Evolutionary conservation across 2,113 vertebrate species (phyloP).

Genomic region (Struthidea cinerea): DNA sequence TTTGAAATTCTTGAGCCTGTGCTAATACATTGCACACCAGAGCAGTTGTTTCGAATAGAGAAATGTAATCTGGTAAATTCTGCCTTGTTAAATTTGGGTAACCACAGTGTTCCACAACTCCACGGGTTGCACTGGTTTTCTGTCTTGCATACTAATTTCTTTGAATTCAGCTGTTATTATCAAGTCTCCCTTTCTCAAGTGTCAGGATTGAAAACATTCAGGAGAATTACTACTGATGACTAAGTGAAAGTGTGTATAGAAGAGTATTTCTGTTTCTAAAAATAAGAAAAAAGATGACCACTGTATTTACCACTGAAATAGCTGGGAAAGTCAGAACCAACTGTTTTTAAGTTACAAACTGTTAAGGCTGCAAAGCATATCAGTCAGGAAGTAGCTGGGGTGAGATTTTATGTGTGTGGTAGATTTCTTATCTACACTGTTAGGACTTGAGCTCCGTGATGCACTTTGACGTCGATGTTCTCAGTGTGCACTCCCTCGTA

Average conservation of each 20-base stretch:
- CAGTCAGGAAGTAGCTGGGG: neutral
- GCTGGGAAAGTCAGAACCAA: neutral
- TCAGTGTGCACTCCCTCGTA: accelerated
- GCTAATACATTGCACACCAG: conserved; percentile 81
- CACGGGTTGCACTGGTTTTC: neutral
- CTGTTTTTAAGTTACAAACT: neutral
- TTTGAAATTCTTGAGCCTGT: conserved; percentile 90
- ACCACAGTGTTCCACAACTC: neutral
- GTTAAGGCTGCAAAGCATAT: neutral
- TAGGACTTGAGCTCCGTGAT: neutral
- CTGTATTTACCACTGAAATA: neutral
- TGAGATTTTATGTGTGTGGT: neutral
- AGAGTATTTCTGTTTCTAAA: neutral
- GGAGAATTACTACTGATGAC: neutral
- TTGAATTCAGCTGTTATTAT: neutral
- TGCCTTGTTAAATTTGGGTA: neutral
- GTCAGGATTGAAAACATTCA: neutral
- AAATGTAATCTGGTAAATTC: conserved; percentile 84
- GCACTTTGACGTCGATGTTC: neutral
- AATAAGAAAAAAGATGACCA: neutral
- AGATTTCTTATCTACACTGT: neutral
- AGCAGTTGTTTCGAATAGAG: conserved; percentile 85
- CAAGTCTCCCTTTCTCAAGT: neutral
- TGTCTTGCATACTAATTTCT: neutral
- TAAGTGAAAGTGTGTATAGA: neutral